A percentile compares a stretch with the other conserved stretches of the same genome.
phyloP scores from a whole-genome alignment of 2,797 vertebrate genomes.

The Macropus fuliginosus region DNA sequence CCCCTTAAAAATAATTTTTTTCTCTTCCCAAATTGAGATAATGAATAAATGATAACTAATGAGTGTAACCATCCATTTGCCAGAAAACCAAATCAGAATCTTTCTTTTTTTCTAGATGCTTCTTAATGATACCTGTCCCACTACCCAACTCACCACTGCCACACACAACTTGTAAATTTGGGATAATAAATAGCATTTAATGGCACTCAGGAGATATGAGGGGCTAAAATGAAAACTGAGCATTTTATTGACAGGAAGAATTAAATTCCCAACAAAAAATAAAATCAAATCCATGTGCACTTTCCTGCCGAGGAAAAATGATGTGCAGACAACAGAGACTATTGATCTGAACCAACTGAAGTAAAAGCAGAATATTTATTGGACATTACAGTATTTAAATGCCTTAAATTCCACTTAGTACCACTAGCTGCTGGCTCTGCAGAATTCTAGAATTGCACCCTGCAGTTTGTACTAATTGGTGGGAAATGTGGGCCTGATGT shows the following conservation, averaged over 20 bases:
- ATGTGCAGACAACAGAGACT: slow-evolving; percentile 68
- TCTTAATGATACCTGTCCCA: background rate
- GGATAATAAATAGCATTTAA: slow-evolving; percentile 51
- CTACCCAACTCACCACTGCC: background rate
- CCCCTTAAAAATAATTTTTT: slow-evolving; percentile 3
- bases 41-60: slow-evolving; percentile 38
- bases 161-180: slow-evolving; percentile 19
- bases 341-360: slow-evolving; percentile 78
- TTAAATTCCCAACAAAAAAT: slow-evolving; percentile 74
- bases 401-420: slow-evolving; percentile 81
- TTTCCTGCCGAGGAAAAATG: slow-evolving; percentile 73
- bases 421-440: slow-evolving; percentile 76
- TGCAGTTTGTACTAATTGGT: slow-evolving; percentile 87
- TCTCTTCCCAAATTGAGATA: slow-evolving; percentile 31
- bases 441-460: slow-evolving; percentile 86
- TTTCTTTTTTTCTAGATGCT: slow-evolving; percentile 13
- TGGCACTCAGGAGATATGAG: slow-evolving; percentile 62
- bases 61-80: background rate
- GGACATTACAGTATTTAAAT: slow-evolving; percentile 78
- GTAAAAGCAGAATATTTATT: slow-evolving; percentile 76
- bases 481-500: slow-evolving; percentile 85
- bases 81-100: background rate
- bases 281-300: slow-evolving; percentile 77
- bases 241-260: slow-evolving; percentile 77
- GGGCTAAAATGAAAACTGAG: slow-evolving; percentile 81